Percentiles rank a stretch among this genome's conserved stretches.
Conservation (phyloP, 2,797 vertebrate species). For the Micrastur ruficollis region DNA sequence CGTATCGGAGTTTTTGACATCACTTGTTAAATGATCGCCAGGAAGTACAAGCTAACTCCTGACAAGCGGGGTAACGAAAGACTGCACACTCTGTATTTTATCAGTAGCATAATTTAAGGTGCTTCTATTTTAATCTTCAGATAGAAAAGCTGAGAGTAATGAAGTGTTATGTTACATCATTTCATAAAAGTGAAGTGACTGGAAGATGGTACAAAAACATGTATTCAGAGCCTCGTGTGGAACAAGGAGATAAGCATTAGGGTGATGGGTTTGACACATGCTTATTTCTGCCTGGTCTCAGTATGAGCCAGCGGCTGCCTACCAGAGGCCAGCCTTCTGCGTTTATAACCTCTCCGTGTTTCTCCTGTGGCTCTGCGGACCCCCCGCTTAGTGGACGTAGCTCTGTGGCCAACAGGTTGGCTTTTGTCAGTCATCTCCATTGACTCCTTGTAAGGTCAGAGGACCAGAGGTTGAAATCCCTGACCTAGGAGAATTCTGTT, state of each 20-base stretch:
- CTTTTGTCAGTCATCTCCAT: neutral
- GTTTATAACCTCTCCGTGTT: neutral
- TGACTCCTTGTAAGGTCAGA: neutral
- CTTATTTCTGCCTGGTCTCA: neutral
- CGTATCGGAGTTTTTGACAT: neutral
- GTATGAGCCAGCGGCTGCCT: neutral
- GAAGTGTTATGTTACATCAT: neutral
- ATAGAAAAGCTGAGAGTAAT: neutral
- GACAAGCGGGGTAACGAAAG: neutral
- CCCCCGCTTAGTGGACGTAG: too few species aligned
- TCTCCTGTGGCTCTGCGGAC: neutral
- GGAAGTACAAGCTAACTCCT: neutral
- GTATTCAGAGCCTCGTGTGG: neutral
- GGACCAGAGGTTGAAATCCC: neutral
- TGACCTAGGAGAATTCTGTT: neutral
- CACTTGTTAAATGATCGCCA: neutral
- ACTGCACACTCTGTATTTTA: neutral
- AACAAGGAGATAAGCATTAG: neutral
- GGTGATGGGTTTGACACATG: neutral
- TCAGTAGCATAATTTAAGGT: neutral
- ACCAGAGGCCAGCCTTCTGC: neutral
- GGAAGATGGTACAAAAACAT: neutral
- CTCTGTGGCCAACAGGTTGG: neutral
- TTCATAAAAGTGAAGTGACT: neutral
- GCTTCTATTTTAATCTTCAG: slow-evolving; percentile 6